A percentile compares a stretch with the other conserved stretches of the same genome.
Conservation (phyloP, 2,113 vertebrate species). For the Prinia subflava region DNA sequence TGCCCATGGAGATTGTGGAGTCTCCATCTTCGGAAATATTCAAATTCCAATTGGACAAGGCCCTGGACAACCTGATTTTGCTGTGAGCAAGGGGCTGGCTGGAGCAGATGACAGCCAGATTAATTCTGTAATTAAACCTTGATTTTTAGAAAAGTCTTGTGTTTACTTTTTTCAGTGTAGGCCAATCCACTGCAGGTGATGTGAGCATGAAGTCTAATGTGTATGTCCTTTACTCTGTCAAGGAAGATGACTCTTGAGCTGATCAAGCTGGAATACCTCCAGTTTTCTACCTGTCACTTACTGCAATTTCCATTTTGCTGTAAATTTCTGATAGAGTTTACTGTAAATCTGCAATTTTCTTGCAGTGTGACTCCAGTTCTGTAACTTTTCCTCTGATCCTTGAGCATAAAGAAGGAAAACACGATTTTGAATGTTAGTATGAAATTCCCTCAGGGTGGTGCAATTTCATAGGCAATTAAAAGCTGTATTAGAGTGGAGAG, state of each 20-base stretch:
- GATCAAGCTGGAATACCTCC: not conserved
- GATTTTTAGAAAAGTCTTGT: not conserved
- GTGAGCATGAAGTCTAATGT: not conserved
- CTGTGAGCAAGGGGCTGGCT: not conserved
- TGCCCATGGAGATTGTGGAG: not conserved
- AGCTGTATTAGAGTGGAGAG: not conserved
- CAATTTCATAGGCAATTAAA: slow-evolving; percentile 8
- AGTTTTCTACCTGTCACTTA: not conserved
- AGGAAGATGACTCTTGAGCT: not conserved
- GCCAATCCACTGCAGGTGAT: not conserved
- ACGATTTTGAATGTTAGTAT: not conserved
- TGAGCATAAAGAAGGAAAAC: not conserved
- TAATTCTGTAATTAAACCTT: not conserved
- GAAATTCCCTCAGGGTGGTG: not conserved
- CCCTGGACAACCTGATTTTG: not conserved
- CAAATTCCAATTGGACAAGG: not conserved
- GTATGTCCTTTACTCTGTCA: not conserved
- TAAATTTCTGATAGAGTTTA: not conserved
- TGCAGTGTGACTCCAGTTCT: not conserved
- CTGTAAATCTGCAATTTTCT: not conserved
- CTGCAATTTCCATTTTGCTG: not conserved
- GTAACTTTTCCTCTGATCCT: not conserved
- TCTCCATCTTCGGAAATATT: not conserved
- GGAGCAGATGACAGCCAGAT: not conserved
- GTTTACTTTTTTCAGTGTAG: not conserved